Evolutionary conservation across 2,888 invertebrate genomes (phyloP), one percentile per base, ranked within the genome.

Genomic region (Rhagonycha fulva): DNA sequence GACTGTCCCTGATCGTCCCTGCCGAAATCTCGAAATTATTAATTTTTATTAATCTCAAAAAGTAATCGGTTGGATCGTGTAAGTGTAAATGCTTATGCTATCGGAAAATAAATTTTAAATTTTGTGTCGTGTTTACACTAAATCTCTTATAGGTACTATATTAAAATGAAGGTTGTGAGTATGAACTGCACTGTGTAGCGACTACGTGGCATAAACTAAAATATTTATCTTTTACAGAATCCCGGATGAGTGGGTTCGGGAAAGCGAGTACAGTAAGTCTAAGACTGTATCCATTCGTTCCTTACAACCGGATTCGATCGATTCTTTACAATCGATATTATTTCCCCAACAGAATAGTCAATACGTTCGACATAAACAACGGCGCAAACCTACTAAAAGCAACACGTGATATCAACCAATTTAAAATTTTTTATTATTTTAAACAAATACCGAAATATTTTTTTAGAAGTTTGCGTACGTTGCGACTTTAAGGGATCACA

Each of bases 241-340:
- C 87, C 93, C 94, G 19, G 96, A 97, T 88, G 94, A 95, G 86
- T 97, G 97, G 97, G 90, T 96, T 80, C 89, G 92, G 0, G 95
- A 95, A 87, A 91, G 92, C 86, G 92, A 92, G 78, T 92, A 92
- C 85, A 90, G 89, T 83, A 89, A 91, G 72, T 90, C 91, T 79
- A 93, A 93, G 87, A 88, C 89, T 61, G 90, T 93, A 62, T 89
- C 91, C 84, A 91, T 92, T 74, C 88, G 90, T 4, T 82, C 87
- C 72, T 86, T 92, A 79, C 87, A 90, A 9, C 87, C 88, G 10
- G 85, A 87, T 77, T 88, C 90, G 12, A 91, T 91, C 85, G 90
- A 89, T 80, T 82, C 86, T 32, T 86, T 92, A 26, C 90, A 89
- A 84, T 90, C 90, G 75, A 89, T 90, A 85, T 90, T 91, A 82